Base-by-base conservation (phyloP, 2,888 invertebrate species). In the Lasioglossum leucozonium region DNA sequence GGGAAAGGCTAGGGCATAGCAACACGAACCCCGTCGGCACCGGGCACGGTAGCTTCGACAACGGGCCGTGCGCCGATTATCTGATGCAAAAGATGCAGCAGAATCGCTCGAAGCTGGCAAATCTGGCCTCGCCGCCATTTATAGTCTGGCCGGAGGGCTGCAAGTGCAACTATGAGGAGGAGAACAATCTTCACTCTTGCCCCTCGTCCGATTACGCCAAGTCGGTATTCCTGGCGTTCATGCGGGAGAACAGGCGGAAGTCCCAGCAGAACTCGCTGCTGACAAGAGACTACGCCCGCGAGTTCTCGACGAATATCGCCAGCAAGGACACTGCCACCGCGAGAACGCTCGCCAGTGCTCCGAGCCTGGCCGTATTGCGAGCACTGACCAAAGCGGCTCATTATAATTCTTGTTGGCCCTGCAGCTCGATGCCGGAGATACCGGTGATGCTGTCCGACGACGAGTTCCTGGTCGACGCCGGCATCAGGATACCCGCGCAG, bases 401-500 rank as follows among this genome's bases (percentile, higher is more conserved):
- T 69, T 93, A 93, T 86, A 94, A 94, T 85, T 92, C 93, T 77
- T 94, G 94, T 93, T 95, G 94, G 95, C 92, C 92, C 94, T 95
- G 94, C 92, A 95, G 95, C 79, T 95, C 95, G 65, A 93, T 94
- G 94, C 94, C 94, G 5, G 94, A 94, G 82, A 93, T 94, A 58
- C 93, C 95, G 16, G 92, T 93, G 62, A 93, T 92, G 51, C 90
- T 95, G 74, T 91, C 94, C 77, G 94, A 95, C 77, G 95, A 95
- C 82, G 95, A 95, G 77, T 95, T 95, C 82, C 92, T 95, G 81
- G 94, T 95, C 42, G 95, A 95, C 72, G 93, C 95, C 1, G 95
- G 95, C n/a, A 94, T 95, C 77, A 91, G 94, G 73, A 94, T 95
- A 77, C 95, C 94, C 0, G 88, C 91, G 5, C 93, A 94, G 81